phyloP scores from a whole-genome alignment of 2,797 vertebrate genomes.

The Rhinophrynus dorsalis region DNA sequence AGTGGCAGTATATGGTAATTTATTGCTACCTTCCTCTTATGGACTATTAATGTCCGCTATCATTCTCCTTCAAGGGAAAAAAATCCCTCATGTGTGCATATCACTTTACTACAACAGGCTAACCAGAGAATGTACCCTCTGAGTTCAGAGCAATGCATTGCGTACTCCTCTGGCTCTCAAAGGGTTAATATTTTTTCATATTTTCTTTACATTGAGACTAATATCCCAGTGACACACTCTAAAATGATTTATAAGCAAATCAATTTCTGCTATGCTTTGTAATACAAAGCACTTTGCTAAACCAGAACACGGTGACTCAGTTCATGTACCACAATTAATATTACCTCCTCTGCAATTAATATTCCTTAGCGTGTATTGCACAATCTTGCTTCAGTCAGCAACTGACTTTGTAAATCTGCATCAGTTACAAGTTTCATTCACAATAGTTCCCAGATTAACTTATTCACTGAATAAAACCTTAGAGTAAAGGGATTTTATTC shows the following conservation, averaged over 20 bases:
- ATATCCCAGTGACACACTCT: neutral
- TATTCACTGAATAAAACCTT: neutral
- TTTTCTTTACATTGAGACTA: no score
- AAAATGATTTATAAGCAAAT: slow-evolving; percentile 30
- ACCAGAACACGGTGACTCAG: slow-evolving; percentile 3
- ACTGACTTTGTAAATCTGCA: slow-evolving; percentile 5
- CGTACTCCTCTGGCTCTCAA: no score
- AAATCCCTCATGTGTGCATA: no score
- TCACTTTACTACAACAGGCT: no score
- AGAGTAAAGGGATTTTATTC: neutral
- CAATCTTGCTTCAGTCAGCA: slow-evolving; percentile 28
- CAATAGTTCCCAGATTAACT: neutral
- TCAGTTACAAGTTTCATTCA: slow-evolving; percentile 9
- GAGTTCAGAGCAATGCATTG: no score
- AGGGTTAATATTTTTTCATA: no score
- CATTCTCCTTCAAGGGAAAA: no score
- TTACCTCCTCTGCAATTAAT: slow-evolving; percentile 27
- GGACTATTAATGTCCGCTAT: no score
- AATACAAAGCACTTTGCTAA: slow-evolving; percentile 25
- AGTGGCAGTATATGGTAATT: no score
- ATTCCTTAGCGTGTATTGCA: neutral
- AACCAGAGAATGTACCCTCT: no score
- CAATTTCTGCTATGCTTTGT: slow-evolving; percentile 24
- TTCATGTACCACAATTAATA: slow-evolving; percentile 28
- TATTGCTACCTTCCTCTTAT: no score